Evolutionary conservation across 2,797 vertebrate genomes (phyloP).

Genomic region (Lates japonicus): DNA sequence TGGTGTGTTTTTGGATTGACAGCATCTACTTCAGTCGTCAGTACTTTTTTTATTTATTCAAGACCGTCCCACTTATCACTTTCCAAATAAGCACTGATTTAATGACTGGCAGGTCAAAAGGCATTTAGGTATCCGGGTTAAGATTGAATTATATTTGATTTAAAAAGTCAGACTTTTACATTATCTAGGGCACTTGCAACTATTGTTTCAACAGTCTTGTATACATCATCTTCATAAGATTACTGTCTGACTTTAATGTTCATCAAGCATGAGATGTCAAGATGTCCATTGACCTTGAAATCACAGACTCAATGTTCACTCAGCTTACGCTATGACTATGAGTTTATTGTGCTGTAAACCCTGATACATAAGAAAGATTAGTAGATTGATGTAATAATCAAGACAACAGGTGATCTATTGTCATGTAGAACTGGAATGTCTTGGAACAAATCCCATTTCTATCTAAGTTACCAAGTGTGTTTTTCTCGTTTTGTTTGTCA

Average conservation of each 20-base stretch:
- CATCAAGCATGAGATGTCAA: background rate
- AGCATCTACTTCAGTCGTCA: background rate
- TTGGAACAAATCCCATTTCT: background rate
- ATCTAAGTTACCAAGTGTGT: background rate
- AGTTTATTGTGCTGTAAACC: background rate
- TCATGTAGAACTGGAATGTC: background rate
- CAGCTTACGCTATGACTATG: no score
- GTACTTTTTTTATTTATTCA: background rate
- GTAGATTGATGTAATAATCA: background rate
- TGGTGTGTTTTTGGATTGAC: background rate
- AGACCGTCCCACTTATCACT: background rate
- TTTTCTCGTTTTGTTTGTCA: slow-evolving; percentile 2
- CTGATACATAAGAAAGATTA: background rate
- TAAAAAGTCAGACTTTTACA: no score
- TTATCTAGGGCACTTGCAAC: background rate
- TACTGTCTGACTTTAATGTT: no score
- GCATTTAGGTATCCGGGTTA: background rate
- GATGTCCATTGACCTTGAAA: background rate
- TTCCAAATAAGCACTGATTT: background rate
- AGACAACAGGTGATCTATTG: background rate
- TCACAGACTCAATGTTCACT: background rate
- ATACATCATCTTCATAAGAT: no score
- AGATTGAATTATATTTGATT: background rate
- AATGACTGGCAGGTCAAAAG: background rate
- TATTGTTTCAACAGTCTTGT: background rate